A percentile compares a stretch with the other conserved stretches of the same genome.
These are phyloP conservation scores for Chrosomus eos DNA, from an alignment of 2,797 vertebrate species.

Conservation along the genomic window DNA sequence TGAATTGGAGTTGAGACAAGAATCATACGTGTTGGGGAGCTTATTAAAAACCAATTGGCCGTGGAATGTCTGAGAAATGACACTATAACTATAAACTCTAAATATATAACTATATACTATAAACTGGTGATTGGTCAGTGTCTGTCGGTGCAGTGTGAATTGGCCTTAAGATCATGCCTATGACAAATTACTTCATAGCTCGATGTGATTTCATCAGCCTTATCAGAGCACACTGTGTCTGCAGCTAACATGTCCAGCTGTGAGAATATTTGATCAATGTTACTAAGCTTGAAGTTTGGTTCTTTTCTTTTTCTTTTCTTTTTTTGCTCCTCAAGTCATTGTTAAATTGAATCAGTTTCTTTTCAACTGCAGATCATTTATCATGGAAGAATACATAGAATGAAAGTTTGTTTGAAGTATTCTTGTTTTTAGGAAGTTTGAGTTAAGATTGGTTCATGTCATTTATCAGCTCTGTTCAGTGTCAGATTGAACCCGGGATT, in stretches of 20 bases:
- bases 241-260: conserved; percentile 12
- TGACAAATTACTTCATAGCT: background rate
- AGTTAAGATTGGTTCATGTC: background rate
- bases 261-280: background rate
- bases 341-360: background rate
- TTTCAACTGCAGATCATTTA: background rate
- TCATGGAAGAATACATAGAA: background rate
- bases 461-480: background rate
- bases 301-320: background rate
- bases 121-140: background rate
- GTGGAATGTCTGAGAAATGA: background rate
- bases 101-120: too few species aligned
- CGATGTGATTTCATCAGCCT: conserved; percentile 3
- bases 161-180: background rate
- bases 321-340: background rate
- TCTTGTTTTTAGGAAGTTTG: background rate
- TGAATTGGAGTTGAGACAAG: background rate
- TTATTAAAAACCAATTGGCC: background rate
- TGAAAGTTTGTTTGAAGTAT: background rate
- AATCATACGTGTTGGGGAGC: background rate
- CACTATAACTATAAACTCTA: too few species aligned
- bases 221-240: background rate
- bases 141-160: background rate
- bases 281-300: background rate
- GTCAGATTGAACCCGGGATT: background rate